phyloP scores from a whole-genome alignment of 2,113 vertebrate species.

The Hiodon alosoides region DNA sequence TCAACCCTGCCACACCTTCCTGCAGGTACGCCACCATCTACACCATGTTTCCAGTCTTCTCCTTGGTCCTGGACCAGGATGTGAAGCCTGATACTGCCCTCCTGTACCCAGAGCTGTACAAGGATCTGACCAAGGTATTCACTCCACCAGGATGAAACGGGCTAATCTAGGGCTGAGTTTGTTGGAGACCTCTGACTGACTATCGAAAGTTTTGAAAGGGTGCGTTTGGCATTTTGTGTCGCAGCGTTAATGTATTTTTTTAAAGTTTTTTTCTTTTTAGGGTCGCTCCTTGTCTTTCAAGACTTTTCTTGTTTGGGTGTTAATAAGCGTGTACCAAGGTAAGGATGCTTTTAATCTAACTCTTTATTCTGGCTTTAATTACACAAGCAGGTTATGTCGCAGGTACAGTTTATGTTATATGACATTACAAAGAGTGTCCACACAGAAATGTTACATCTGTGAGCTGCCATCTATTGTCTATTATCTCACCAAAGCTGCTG shows the following conservation, averaged over 20 bases:
- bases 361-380: not conserved
- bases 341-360: slow-evolving; percentile 8
- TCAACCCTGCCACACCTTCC: not conserved
- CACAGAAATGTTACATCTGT: not conserved
- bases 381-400: not conserved
- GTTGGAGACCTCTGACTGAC: not conserved
- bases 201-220: not conserved
- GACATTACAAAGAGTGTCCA: not conserved
- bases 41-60: slow-evolving; percentile 99
- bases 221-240: not conserved
- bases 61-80: slow-evolving; percentile 92
- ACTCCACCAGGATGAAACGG: not conserved
- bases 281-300: slow-evolving; percentile 90
- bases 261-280: slow-evolving; percentile 55
- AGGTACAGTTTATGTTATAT: not conserved
- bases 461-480: not conserved
- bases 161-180: too few relatives aligned
- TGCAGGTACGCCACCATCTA: slow-evolving; percentile 91
- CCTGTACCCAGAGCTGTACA: slow-evolving; percentile 96
- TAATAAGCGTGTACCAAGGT: slow-evolving; percentile 72
- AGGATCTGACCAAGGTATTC: slow-evolving; percentile 92
- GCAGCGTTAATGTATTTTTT: not conserved
- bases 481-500: not conserved
- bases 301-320: slow-evolving; percentile 69
- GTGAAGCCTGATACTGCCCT: slow-evolving; percentile 94